Base-by-base conservation (phyloP, 2,888 invertebrate genomes). In the Harpagoxenus sublaevis region DNA sequence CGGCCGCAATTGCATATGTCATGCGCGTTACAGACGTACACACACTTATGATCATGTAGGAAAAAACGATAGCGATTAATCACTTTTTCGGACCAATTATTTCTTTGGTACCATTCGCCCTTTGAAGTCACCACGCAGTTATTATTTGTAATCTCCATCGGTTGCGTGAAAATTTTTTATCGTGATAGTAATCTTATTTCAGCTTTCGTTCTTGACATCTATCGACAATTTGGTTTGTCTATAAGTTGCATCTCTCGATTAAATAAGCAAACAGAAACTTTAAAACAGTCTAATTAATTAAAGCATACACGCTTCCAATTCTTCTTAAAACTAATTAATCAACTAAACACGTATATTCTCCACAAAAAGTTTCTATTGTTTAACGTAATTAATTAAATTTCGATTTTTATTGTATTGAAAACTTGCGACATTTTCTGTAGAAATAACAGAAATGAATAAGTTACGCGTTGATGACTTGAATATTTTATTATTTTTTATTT, bases 1-100 rank as follows among this genome's bases (percentile, higher is more conserved):
- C 48, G 48, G 4, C 12, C n/a, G 71, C 12, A 71, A 71, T 71
- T 71, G n/a, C 42, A 48, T 79, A 31, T 42, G 8, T 66, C n/a
- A 28, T 75, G 3, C 51, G 28, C 12, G 18, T 68, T 12, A 55
- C 12, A 12, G 8, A 71, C 23, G 48, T 9, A 18, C 23, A 28
- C 28, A 18, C 9, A 42, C 35, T 35, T 28, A 53, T 39, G 5
- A 4, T 1, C 12, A 15, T 15, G 6, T 35, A 63, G 53, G 23
- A 55, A 23, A 66, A 48, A 42, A 55, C 28, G 73, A 82, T 84
- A 83, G 23, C 78, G 39, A 62, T 74, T 75, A 86, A 84, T 83
- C 83, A 81, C 83, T 85, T 84, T 70, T 79, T 68, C 71, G 42
- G 12, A 6, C 6, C 18, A 73, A 66, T 66, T 68, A 31, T 31